These are phyloP conservation scores for Anolis apletophallus DNA, from an alignment of 2,797 vertebrate genomes.

Conservation along the genomic window DNA sequence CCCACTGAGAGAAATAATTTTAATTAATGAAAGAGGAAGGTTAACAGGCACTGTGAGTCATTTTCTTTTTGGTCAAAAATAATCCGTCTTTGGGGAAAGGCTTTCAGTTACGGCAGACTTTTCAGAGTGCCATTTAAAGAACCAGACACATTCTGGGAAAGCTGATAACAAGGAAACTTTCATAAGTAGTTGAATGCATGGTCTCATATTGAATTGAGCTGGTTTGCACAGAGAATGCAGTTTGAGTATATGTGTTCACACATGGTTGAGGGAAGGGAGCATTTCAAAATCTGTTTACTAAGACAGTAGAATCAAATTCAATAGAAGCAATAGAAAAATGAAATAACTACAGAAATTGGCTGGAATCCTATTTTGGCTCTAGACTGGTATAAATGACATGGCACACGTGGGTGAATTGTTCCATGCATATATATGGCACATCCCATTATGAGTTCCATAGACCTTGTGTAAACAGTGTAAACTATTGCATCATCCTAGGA, in stretches of 20 bases:
- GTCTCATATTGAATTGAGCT: constrained; percentile 35
- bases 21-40: constrained; percentile 67
- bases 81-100: constrained; percentile 76
- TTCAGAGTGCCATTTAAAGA: constrained; percentile 51
- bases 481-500: too few relatives aligned
- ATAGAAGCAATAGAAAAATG: not conserved
- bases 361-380: too few relatives aligned
- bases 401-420: too few relatives aligned
- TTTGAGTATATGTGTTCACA: not conserved
- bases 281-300: constrained; percentile 7
- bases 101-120: constrained; percentile 69
- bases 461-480: too few relatives aligned
- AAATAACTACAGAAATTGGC: not conserved
- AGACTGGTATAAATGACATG: too few relatives aligned
- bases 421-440: too few relatives aligned
- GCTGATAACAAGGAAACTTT: constrained; percentile 57
- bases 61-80: constrained; percentile 73
- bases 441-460: too few relatives aligned
- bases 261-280: not conserved
- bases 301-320: not conserved
- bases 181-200: constrained; percentile 44
- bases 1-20: constrained; percentile 65
- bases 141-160: constrained; percentile 65
- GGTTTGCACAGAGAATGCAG: constrained; percentile 29
- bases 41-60: constrained; percentile 69